These are phyloP conservation scores for Heliocidaris erythrogramma DNA, from an alignment of 35 echinoderm and acorn worm species.

Conservation along the genomic window DNA sequence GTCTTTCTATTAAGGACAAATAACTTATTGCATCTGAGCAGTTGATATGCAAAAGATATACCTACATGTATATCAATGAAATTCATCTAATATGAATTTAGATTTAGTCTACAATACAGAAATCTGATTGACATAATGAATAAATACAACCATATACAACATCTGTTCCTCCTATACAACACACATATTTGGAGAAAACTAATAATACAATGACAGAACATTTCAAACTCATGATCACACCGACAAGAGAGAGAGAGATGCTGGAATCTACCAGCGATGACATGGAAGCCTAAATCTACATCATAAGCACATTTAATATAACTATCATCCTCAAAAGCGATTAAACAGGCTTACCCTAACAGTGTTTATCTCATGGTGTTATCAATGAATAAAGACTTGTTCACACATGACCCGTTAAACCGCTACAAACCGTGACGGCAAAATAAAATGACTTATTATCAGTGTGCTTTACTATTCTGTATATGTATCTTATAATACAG, in stretches of 20 bases:
- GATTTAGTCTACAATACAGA: not conserved
- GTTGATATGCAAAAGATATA: not conserved
- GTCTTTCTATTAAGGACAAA: not conserved
- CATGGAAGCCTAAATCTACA: too few species aligned
- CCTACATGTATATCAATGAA: not conserved
- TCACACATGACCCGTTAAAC: too few species aligned
- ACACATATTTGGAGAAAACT: not conserved
- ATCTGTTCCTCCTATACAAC: not conserved
- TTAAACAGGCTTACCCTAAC: too few species aligned
- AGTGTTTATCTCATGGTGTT: too few species aligned
- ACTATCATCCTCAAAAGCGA: too few species aligned
- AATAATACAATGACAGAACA: not conserved
- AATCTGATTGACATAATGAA: not conserved
- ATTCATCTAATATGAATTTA: not conserved
- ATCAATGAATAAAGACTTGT: too few species aligned
- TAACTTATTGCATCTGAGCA: not conserved
- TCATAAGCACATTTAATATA: too few species aligned
- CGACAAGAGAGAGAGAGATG: not conserved
- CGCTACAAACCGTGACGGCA: too few species aligned
- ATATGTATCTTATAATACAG: too few species aligned
- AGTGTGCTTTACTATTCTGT: too few species aligned
- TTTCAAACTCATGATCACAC: not conserved
- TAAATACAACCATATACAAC: not conserved
- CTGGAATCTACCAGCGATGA: not conserved
- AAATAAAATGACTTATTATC: too few species aligned